These are phyloP conservation scores for Pherbina coryleti DNA, from an alignment of 2,888 invertebrate genomes.

Conservation along the genomic window DNA sequence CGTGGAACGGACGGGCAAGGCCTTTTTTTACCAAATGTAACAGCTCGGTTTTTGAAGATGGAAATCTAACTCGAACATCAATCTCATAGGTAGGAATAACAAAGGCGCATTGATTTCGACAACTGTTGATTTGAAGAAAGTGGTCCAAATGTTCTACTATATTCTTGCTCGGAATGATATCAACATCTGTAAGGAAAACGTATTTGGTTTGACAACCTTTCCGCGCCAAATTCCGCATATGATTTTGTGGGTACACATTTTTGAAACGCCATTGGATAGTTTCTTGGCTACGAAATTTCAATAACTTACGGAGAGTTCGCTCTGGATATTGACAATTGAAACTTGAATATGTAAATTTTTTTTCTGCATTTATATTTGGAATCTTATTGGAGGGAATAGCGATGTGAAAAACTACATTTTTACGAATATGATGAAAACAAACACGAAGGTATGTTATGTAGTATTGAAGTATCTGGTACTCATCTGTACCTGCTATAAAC, in stretches of 20 bases:
- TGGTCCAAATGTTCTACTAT: conserved; percentile 79
- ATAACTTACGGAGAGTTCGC: conserved; percentile 73
- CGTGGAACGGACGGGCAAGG: conserved; percentile 88
- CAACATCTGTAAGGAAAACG: conserved; percentile 89
- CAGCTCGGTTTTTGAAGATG: conserved; percentile 83
- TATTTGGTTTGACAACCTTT: conserved; percentile 85
- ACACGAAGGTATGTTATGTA: conserved; percentile 82
- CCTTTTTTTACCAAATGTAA: conserved; percentile 82
- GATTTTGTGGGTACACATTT: conserved; percentile 90
- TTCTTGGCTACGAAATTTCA: conserved; percentile 74
- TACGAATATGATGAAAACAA: conserved; percentile 80
- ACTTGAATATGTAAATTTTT: conserved; percentile 51
- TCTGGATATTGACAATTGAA: conserved; percentile 79
- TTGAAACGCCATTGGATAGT: conserved; percentile 81
- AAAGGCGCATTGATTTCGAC: conserved; percentile 80
- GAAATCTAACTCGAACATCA: conserved; percentile 83
- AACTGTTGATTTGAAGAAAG: conserved; percentile 75
- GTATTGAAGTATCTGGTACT: conserved; percentile 79
- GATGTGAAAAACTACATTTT: conserved; percentile 82
- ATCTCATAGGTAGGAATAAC: conserved; percentile 93
- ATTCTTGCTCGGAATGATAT: conserved; percentile 84
- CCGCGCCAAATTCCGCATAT: conserved; percentile 86
- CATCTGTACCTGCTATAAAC: conserved; percentile 83
- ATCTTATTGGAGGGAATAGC: conserved; percentile 74
- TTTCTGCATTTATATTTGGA: conserved; percentile 43